Evolutionary conservation across 1,140 invertebrate species (phyloP).

Genomic region (Odontomachus brunneus): DNA sequence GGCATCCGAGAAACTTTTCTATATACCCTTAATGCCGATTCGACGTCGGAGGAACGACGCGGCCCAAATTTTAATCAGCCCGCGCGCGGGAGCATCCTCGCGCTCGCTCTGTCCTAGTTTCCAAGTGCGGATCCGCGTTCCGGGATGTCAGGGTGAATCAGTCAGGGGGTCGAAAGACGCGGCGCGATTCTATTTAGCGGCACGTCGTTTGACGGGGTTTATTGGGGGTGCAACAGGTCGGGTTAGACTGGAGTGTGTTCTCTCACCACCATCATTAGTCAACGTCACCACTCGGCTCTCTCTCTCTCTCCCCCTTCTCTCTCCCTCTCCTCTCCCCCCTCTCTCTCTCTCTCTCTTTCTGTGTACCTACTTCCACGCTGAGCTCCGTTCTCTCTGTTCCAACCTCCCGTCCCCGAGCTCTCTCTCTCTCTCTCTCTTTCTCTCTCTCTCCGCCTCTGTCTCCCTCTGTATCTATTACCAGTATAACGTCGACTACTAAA

Average conservation of each 20-base stretch:
- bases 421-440: slow-evolving; percentile 38
- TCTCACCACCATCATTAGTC: slow-evolving; percentile 86
- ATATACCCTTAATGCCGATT: not conserved
- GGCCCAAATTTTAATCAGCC: slow-evolving; percentile 58
- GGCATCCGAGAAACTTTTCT: slow-evolving; percentile 10
- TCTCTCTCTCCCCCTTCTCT: slow-evolving; percentile 65
- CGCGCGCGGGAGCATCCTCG: not conserved
- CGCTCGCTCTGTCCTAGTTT: slow-evolving; percentile 60
- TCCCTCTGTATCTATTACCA: slow-evolving; percentile 75
- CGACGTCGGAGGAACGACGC: slow-evolving; percentile 18
- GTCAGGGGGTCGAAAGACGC: slow-evolving; percentile 82
- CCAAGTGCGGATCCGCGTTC: slow-evolving; percentile 64
- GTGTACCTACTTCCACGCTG: slow-evolving; percentile 49
- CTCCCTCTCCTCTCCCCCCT: slow-evolving; percentile 60
- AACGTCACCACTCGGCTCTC: slow-evolving; percentile 83
- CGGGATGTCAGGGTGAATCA: slow-evolving; percentile 78
- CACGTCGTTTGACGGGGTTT: slow-evolving; percentile 84
- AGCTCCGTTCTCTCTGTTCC: slow-evolving; percentile 50
- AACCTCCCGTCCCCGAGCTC: not conserved
- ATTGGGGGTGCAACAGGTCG: slow-evolving; percentile 85
- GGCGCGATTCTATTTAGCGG: slow-evolving; percentile 84
- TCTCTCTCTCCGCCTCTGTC: slow-evolving; percentile 52
- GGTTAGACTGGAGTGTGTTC: slow-evolving; percentile 84
- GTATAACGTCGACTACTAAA: slow-evolving; percentile 76
- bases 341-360: slow-evolving; percentile 36